Evolutionary conservation across 2,888 invertebrate genomes (phyloP).

Genomic region (Acrobasis consociella): DNA sequence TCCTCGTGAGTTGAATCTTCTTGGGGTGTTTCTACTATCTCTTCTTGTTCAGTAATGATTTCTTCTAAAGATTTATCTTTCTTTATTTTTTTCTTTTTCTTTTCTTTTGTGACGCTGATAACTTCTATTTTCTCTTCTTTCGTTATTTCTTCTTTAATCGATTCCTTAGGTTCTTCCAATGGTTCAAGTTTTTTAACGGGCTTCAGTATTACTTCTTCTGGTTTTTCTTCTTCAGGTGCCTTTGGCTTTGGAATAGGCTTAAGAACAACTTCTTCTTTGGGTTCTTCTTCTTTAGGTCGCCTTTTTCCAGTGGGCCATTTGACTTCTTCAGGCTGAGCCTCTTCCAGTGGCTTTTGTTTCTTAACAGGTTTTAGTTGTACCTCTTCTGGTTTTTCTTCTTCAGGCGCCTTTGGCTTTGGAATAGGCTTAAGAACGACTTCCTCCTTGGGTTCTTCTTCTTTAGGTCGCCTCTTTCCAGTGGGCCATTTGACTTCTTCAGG

Average conservation of each 20-base stretch:
- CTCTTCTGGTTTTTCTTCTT: slow-evolving; percentile 49
- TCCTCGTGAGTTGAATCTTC: slow-evolving; percentile 46
- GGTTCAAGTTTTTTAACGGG: slow-evolving; percentile 30
- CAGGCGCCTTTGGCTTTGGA: slow-evolving; percentile 40
- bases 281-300: too few species aligned
- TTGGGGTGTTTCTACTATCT: slow-evolving; percentile 32
- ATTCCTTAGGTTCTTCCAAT: too few species aligned
- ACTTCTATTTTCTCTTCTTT: background rate
- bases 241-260: too few species aligned
- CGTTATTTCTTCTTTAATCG: slow-evolving; percentile 29
- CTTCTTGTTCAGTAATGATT: slow-evolving; percentile 37
- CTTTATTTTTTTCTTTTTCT: slow-evolving; percentile 32
- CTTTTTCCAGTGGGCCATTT: too few species aligned
- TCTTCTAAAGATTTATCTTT: slow-evolving; percentile 49
- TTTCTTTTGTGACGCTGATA: slow-evolving; percentile 10
- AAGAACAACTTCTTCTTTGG: too few species aligned
- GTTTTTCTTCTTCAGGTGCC: too few species aligned
- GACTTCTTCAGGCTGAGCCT: slow-evolving; percentile 32
- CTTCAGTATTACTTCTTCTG: background rate
- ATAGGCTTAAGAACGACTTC: slow-evolving; percentile 56
- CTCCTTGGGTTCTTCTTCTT: slow-evolving; percentile 48
- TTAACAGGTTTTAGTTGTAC: slow-evolving; percentile 40
- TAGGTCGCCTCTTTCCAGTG: slow-evolving; percentile 44
- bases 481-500: slow-evolving; percentile 42
- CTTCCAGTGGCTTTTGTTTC: slow-evolving; percentile 41